phyloP scores from a whole-genome alignment of 2,797 vertebrate species.

The Enteromius trimaculatus region DNA sequence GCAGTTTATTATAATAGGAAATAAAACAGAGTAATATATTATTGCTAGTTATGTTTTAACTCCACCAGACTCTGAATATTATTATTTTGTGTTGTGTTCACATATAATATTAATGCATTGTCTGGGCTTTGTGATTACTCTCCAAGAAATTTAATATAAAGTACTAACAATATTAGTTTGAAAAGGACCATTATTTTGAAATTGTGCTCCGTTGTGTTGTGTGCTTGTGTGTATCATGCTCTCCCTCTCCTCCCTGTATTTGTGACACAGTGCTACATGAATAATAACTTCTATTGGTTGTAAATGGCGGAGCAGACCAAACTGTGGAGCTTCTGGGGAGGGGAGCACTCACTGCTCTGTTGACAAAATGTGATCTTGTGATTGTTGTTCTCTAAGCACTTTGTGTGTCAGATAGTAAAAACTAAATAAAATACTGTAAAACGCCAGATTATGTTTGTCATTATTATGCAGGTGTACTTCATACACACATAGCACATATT shows the following conservation, averaged over 20 bases:
- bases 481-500: neutral
- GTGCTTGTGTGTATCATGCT: conserved; percentile 68
- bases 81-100: conserved; percentile 62
- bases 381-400: conserved; percentile 82
- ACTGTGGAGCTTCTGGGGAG: conserved; percentile 52
- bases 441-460: conserved; percentile 47
- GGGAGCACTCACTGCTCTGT: conserved; percentile 72
- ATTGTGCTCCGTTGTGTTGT: conserved; percentile 50
- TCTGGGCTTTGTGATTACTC: conserved; percentile 63
- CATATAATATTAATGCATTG: conserved; percentile 63
- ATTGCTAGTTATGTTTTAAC: conserved; percentile 47
- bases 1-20: conserved; percentile 14
- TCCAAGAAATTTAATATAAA: conserved; percentile 59
- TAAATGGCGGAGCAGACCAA: conserved; percentile 60
- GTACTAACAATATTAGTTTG: conserved; percentile 69
- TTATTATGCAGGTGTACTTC: neutral
- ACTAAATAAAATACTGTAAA: conserved; percentile 67
- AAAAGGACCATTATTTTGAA: conserved; percentile 24
- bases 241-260: conserved; percentile 50
- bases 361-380: conserved; percentile 77
- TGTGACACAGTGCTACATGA: conserved; percentile 45
- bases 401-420: conserved; percentile 84
- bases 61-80: conserved; percentile 64
- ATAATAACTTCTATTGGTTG: conserved; percentile 58
- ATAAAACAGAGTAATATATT: conserved; percentile 14